Base-by-base conservation (phyloP, 2,113 vertebrate genomes). In the Pycnonotus jocosus region DNA sequence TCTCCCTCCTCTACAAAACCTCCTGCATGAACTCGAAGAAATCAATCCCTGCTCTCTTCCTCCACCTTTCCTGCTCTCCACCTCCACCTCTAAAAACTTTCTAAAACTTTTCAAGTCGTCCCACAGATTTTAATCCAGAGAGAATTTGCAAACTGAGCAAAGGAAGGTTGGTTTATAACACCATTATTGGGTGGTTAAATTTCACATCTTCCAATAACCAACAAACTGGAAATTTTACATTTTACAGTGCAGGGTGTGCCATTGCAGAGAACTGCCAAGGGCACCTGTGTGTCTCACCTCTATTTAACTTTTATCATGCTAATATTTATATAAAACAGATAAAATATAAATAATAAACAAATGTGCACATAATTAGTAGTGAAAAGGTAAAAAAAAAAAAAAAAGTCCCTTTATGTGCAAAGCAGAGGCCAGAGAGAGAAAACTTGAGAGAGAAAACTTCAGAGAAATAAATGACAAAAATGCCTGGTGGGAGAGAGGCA, bases 351-450 rank as follows among this genome's bases (percentile, higher is more conserved):
- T 15, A 48, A 60, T 20, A 42, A 42, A 62, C 7, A 51, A 86
- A 61, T 8, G 53, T 7, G 24, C 7, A 20, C 0, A 0, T 25
- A 54, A 47, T 8, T 56, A 51, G 38, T 1, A 3, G 18, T 8
- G 27, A 40, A 24, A 57, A 69, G 22, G 11, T 83, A 38, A 38
- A 38, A 38, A 38, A 38, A 38, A 38, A 33, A 72, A 72, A 68
- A 85, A 7, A 2, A 25, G 19, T 10, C 15, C 15, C 37, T 82
- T 47, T 37, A 17, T 60, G 42, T 45, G 40, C 54, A 51, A 90
- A 54, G 7, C 76, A 35, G 61, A 48, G 17, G 22, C 33, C 80
- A 66, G n/a, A 25, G 5, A 64, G 61, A 58, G 38, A 58, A 68
- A 88, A 62, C 47, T 40, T 11, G 58, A 12, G 35, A 82, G 40